Evolutionary conservation across 2,113 vertebrate species (phyloP).

Genomic region (Spilogale gracilis): DNA sequence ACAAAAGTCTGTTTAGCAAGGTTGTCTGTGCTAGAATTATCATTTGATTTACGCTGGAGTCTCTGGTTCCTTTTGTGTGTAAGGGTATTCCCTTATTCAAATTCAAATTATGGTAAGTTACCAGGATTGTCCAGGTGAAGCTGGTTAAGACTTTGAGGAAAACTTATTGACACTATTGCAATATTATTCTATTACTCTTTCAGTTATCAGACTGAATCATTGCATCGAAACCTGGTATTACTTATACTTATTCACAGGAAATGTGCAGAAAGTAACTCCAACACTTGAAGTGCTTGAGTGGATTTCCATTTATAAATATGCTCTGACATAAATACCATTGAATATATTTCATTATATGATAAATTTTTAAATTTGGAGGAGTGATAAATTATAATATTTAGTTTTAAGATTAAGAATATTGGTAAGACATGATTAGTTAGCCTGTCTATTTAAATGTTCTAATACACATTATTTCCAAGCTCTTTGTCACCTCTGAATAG

Average conservation of each 20-base stretch:
- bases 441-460: background rate
- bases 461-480: background rate
- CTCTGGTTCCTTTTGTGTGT: background rate
- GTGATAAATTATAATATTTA: background rate
- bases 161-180: background rate
- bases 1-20: constrained; percentile 1
- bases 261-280: background rate
- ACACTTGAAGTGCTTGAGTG: background rate
- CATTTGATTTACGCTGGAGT: background rate
- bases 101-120: background rate
- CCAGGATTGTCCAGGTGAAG: background rate
- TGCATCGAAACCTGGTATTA: background rate
- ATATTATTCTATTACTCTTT: background rate
- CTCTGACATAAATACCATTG: background rate
- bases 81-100: background rate
- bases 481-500: constrained; percentile 4
- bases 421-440: background rate
- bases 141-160: background rate
- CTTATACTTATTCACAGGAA: background rate
- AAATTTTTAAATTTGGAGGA: background rate
- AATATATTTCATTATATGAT: constrained; percentile 39
- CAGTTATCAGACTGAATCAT: background rate
- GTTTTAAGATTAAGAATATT: constrained; percentile 46
- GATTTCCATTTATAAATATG: constrained; percentile 15
- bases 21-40: background rate